Evolutionary conservation across 2,113 vertebrate genomes (phyloP), one percentile per base, ranked within the genome.

Genomic region (Cynoglossus semilaevis): DNA sequence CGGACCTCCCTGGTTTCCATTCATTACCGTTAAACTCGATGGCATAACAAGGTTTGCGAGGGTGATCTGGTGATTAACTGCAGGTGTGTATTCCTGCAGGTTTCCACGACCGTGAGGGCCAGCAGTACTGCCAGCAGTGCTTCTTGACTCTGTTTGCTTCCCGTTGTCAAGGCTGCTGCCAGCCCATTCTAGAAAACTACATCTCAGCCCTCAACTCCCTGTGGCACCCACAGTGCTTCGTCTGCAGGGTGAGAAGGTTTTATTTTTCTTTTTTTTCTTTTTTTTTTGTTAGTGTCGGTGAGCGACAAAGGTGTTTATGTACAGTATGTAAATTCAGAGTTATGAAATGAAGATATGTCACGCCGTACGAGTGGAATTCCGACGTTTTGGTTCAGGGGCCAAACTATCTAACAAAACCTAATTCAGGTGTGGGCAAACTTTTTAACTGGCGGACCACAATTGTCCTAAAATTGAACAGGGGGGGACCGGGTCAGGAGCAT

Each of bases 141-240:
- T 97, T 95, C 61, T 84, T 94, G 82, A 90, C 92, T 55, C 89
- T 95, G 62, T 96, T 95, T 62, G 93, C 94, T 2, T 93, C 94
- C 0, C 93, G 93, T 58, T 85, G 92, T 88, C 86, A 94, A 63
- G 95, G 93, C 70, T 96, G 95, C 82, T 90, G 84, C 38, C 89
- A 92, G 72, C 92, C 95, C 45, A 96, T 97, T 52, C 86, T 94
- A 89, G 94, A 96, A 81, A 95, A 95, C 82, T 97, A 96, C 91
- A 96, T 96, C 85, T 94, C 95, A 0, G 95, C 95, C 1, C 93
- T 97, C 22, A 94, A 90, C 56, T 89, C 91, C 0, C 88, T 97
- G 45, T 96, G 95, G 95, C 95, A 96, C 76, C 94, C 95, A 0
- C 93, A 96, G 76, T 96, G 95, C 78, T 92, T 92, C 40, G 91